phyloP scores from a whole-genome alignment of 2,113 vertebrate species.

The Onychostruthus taczanowskii region DNA sequence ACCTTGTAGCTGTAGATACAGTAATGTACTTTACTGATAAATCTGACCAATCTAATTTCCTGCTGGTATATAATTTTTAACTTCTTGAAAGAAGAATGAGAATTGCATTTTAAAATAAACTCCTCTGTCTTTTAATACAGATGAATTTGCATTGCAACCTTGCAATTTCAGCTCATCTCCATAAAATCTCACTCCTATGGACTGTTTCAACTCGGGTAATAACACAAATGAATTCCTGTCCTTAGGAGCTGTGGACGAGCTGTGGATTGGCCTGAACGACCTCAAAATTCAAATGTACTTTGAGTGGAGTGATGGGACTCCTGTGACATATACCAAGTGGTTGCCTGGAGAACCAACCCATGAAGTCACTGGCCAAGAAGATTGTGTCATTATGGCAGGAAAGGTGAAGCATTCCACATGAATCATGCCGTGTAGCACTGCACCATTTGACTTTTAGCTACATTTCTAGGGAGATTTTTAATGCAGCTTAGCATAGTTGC shows the following conservation, averaged over 20 bases:
- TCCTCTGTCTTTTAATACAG: not conserved
- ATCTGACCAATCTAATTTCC: not conserved
- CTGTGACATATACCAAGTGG: conserved; percentile 88
- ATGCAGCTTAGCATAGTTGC: not conserved
- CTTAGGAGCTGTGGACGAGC: conserved; percentile 77
- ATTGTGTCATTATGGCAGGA: conserved; percentile 88
- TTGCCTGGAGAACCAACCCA: conserved; percentile 84
- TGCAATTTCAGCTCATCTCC: not conserved
- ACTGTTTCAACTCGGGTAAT: not conserved
- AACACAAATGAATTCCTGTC: not conserved
- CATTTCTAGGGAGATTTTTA: not conserved
- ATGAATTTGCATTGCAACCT: not conserved
- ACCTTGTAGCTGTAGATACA: not conserved
- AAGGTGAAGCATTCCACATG: conserved; percentile 69
- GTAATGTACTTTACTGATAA: not conserved
- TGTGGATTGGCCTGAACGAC: conserved; percentile 93
- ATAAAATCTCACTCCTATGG: not conserved
- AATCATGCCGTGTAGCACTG: not conserved
- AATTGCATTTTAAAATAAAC: not conserved
- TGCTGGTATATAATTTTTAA: not conserved
- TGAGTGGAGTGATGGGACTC: conserved; percentile 88
- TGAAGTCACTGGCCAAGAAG: conserved; percentile 77
- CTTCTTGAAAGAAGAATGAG: not conserved
- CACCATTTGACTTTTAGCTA: not conserved
- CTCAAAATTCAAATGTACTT: conserved; percentile 84